These are phyloP conservation scores for Helleia helle DNA, from an alignment of 2,888 invertebrate genomes.

Conservation along the genomic window DNA sequence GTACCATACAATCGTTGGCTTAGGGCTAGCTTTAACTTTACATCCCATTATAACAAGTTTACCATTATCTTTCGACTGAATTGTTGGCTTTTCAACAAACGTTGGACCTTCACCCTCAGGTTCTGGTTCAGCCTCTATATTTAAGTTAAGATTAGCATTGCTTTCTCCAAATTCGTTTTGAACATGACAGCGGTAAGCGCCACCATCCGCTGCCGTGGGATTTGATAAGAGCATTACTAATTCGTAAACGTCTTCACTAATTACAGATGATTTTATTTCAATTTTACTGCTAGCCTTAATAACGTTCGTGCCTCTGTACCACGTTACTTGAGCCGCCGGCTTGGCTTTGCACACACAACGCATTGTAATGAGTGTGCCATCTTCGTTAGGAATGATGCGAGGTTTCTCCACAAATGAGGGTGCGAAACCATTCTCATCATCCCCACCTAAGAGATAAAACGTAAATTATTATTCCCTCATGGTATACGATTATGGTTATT, in stretches of 20 bases:
- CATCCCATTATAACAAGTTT: conserved; percentile 69
- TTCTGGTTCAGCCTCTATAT: conserved; percentile 97
- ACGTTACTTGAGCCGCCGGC: conserved; percentile 94
- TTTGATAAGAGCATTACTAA: conserved; percentile 78
- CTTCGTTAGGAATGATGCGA: conserved; percentile 98
- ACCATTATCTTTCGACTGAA: conserved; percentile 80
- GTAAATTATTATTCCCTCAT: conserved; percentile 1
- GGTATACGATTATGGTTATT: conserved; percentile 7
- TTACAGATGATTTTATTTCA: conserved; percentile 82
- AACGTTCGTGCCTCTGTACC: conserved; percentile 93
- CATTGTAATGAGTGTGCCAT: conserved; percentile 97
- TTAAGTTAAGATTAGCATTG: conserved; percentile 96
- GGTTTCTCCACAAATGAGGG: conserved; percentile 99
- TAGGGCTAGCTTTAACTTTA: conserved; percentile 67
- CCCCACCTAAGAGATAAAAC: conserved; percentile 80
- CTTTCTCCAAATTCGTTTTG: conserved; percentile 97
- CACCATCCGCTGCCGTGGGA: conserved; percentile 71
- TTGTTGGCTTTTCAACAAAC: conserved; percentile 92
- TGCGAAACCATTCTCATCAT: conserved; percentile 93
- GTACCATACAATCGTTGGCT: conserved; percentile 67
- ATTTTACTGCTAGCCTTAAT: conserved; percentile 90
- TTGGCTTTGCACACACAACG: conserved; percentile 96
- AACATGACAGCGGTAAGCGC: conserved; percentile 88
- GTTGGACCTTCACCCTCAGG: conserved; percentile 95
- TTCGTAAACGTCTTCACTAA: conserved; percentile 91